A percentile compares a stretch with the other conserved stretches of the same genome.
Evolutionary conservation across 2,113 vertebrate genomes (phyloP).

Genomic region (Pseudorectes ferrugineus): DNA sequence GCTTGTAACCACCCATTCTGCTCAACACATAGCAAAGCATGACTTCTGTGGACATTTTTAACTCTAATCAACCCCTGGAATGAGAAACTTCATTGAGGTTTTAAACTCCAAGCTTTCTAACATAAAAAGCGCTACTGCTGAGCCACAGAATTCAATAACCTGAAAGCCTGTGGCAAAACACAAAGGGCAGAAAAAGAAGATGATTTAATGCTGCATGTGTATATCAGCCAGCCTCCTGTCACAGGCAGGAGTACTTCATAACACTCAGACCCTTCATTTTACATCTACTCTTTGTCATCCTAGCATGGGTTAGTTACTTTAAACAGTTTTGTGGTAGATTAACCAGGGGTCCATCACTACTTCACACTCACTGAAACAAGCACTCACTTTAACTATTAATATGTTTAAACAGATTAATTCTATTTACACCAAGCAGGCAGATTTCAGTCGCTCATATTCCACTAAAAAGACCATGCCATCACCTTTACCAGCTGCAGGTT

Average conservation of each 20-base stretch:
- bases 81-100: neutral
- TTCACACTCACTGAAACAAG: neutral
- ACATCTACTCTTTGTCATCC: neutral
- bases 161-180: neutral
- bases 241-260: neutral
- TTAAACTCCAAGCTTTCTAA: neutral
- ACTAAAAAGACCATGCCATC: neutral
- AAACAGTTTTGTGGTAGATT: neutral
- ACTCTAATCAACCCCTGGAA: neutral
- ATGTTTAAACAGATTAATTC: neutral
- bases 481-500: neutral
- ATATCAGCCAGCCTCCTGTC: neutral
- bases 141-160: neutral
- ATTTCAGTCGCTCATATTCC: neutral
- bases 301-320: neutral
- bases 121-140: neutral
- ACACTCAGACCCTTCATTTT: neutral
- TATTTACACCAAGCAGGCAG: neutral
- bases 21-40: accelerated
- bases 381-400: neutral
- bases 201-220: neutral
- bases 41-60: neutral
- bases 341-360: neutral
- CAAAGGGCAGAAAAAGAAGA: neutral
- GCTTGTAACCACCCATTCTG: neutral